These are phyloP conservation scores for Heliothis subflexa DNA, from an alignment of 1,140 invertebrate genomes.

Conservation along the genomic window DNA sequence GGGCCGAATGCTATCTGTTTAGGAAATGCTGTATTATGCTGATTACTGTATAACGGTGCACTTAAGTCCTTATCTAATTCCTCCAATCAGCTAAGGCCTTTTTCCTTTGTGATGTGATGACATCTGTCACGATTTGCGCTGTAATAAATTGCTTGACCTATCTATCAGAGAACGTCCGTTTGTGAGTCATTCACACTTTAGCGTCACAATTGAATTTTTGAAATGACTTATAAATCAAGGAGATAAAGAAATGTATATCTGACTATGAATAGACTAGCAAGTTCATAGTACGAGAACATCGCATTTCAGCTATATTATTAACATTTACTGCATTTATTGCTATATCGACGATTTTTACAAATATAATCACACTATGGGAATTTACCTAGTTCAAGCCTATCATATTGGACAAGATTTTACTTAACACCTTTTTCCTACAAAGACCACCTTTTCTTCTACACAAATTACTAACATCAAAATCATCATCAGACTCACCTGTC, in stretches of 20 bases:
- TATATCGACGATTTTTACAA: no score
- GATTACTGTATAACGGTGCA: neutral
- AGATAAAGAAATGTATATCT: no score
- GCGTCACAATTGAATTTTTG: constrained; percentile 13
- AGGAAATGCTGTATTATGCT: constrained; percentile 27
- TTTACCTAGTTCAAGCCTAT: no score
- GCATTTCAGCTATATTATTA: neutral
- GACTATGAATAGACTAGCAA: no score
- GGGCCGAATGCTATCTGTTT: constrained; percentile 18
- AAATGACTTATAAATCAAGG: no score
- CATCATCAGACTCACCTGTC: constrained; percentile 63
- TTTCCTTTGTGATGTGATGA: neutral
- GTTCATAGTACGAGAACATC: no score
- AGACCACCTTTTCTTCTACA: no score
- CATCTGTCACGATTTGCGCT: neutral
- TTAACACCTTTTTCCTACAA: no score
- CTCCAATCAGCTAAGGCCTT: no score
- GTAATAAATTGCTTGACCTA: constrained; percentile 6
- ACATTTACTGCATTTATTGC: no score
- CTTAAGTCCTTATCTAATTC: neutral
- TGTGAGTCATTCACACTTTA: constrained; percentile 4
- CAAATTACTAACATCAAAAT: neutral
- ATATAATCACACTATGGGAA: no score
- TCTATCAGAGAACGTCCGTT: neutral
- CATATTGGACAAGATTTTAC: no score